Evolutionary conservation across 1,140 invertebrate genomes (phyloP).

Genomic region (Cepaea nemoralis): DNA sequence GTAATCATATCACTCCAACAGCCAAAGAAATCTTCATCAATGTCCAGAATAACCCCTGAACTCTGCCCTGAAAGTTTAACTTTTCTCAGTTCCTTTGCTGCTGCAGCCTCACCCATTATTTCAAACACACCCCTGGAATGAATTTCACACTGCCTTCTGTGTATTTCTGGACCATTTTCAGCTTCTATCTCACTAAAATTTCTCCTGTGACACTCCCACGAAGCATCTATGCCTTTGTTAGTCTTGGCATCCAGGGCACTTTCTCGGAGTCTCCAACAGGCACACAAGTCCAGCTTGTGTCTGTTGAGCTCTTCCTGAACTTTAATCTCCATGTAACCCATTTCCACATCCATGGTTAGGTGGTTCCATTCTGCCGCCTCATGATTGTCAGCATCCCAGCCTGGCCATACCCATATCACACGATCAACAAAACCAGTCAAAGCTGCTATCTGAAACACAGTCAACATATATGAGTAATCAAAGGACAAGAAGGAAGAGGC

Average conservation of each 20-base stretch:
- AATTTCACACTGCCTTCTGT: conserved; percentile 37
- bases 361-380: conserved; percentile 35
- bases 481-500: no score
- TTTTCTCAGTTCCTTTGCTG: conserved; percentile 27
- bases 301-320: not conserved
- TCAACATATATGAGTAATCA: no score
- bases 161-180: conserved; percentile 33
- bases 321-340: conserved; percentile 21
- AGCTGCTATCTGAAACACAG: conserved; percentile 49
- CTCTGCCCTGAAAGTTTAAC: conserved; percentile 40
- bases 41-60: conserved; percentile 56
- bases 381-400: conserved; percentile 55
- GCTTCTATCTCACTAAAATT: conserved; percentile 16
- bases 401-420: conserved; percentile 64
- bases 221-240: not conserved
- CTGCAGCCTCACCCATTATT: conserved; percentile 44
- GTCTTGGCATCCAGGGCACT: not conserved
- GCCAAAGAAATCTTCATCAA: conserved; percentile 64
- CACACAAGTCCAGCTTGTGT: conserved; percentile 31
- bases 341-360: conserved; percentile 41
- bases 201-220: conserved; percentile 15
- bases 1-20: conserved; percentile 52
- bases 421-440: conserved; percentile 54
- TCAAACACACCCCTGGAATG: conserved; percentile 40
- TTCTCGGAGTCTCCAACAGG: not conserved